Conservation (phyloP, 2,888 invertebrate species). For the Mimumesa dahlbomi region DNA sequence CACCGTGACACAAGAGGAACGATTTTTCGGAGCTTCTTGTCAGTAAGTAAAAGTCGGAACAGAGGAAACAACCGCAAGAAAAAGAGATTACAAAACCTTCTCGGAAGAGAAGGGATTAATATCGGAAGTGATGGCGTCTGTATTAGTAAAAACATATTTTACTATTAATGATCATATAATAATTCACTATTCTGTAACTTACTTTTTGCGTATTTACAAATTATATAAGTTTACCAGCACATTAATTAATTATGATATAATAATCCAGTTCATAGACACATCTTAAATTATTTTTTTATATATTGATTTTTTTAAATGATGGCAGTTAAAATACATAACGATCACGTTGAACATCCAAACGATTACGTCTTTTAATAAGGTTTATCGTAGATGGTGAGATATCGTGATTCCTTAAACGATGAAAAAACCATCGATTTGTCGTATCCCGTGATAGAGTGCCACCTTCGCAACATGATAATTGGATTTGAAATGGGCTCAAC, state of each 20-base stretch:
- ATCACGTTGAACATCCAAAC: not conserved
- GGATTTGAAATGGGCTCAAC: slow-evolving; percentile 38
- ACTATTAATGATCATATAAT: too few relatives aligned
- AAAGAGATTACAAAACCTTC: slow-evolving; percentile 18
- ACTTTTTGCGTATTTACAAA: not conserved
- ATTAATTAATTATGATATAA: too few relatives aligned
- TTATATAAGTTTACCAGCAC: too few relatives aligned
- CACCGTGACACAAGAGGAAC: slow-evolving; percentile 23
- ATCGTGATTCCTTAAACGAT: not conserved
- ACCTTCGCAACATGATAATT: slow-evolving; percentile 18
- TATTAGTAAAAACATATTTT: too few relatives aligned
- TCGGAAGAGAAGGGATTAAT: slow-evolving; percentile 26
- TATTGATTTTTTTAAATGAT: too few relatives aligned
- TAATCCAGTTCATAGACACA: too few relatives aligned
- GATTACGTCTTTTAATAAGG: not conserved
- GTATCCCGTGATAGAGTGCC: not conserved
- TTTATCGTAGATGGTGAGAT: not conserved
- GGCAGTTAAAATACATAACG: too few relatives aligned
- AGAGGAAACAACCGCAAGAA: slow-evolving; percentile 28
- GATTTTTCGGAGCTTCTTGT: slow-evolving; percentile 46
- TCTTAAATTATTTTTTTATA: too few relatives aligned
- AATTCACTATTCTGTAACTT: not conserved
- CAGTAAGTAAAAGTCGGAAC: slow-evolving; percentile 43
- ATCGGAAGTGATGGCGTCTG: slow-evolving; percentile 52
- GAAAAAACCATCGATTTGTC: not conserved